Evolutionary conservation across 2,888 invertebrate genomes (phyloP).

Genomic region (Tinea semifulvella): DNA sequence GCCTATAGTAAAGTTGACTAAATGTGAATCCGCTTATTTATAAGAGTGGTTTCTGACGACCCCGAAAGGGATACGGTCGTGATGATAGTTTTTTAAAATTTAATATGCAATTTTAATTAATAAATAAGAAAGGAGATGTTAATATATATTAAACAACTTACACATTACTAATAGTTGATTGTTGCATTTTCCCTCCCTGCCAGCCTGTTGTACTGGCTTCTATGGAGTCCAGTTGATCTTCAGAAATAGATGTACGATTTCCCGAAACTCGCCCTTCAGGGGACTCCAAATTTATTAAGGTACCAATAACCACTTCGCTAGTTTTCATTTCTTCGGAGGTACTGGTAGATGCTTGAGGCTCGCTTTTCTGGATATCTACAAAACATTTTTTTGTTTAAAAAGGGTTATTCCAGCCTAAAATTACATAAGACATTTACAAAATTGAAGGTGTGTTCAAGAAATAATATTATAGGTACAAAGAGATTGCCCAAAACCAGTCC

Average conservation of each 20-base stretch:
- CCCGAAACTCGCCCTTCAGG: slow-evolving; percentile 29
- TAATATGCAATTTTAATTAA: too few relatives aligned
- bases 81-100: too few relatives aligned
- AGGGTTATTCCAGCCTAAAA: too few relatives aligned
- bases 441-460: too few relatives aligned
- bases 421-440: too few relatives aligned
- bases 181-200: slow-evolving; percentile 45
- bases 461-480: too few relatives aligned
- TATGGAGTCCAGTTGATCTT: slow-evolving; percentile 55
- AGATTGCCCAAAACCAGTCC: too few relatives aligned
- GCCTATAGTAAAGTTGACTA: too few relatives aligned
- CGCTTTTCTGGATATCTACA: slow-evolving; percentile 43
- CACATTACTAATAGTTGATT: slow-evolving; percentile 44
- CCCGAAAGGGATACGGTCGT: too few relatives aligned
- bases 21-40: too few relatives aligned
- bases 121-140: too few relatives aligned
- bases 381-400: not conserved
- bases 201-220: slow-evolving; percentile 49
- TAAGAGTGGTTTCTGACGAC: too few relatives aligned
- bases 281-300: slow-evolving; percentile 53
- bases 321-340: slow-evolving; percentile 43
- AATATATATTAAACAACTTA: slow-evolving; percentile 28
- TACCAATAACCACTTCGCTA: slow-evolving; percentile 48
- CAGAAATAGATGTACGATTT: slow-evolving; percentile 21
- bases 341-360: slow-evolving; percentile 52